Percentiles rank a stretch among this genome's conserved stretches.
phyloP scores from a whole-genome alignment of 2,113 vertebrate genomes.

The Cheirogaleus medius region DNA sequence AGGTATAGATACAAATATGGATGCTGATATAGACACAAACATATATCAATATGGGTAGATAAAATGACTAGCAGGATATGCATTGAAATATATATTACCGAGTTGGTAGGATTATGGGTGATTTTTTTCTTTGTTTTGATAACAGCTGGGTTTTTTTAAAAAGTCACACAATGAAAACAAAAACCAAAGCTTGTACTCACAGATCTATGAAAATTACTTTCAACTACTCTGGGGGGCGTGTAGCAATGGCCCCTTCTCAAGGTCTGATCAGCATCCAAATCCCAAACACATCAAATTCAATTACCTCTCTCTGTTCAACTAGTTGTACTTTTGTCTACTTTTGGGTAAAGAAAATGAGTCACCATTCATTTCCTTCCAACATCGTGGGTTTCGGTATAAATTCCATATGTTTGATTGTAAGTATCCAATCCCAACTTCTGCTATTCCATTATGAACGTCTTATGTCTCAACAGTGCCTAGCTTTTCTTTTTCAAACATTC shows the following conservation, averaged over 20 bases:
- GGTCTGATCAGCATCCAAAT: background rate
- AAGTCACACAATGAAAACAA: background rate
- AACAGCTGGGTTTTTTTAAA: background rate
- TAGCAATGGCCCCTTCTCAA: background rate
- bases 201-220: background rate
- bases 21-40: background rate
- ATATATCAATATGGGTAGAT: background rate
- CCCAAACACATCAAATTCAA: background rate
- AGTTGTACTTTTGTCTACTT: background rate
- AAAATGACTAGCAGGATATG: background rate
- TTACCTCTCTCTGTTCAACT: background rate
- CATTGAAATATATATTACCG: background rate
- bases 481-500: background rate
- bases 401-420: background rate
- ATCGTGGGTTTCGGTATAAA: background rate
- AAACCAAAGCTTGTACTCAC: background rate
- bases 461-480: background rate
- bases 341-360: background rate
- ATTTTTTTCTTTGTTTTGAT: background rate
- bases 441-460: background rate
- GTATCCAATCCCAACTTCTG: background rate
- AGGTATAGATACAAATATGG: background rate
- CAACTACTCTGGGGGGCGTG: background rate
- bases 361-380: background rate
- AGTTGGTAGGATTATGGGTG: background rate